Percentiles rank a stretch among this genome's conserved stretches.
phyloP scores from a whole-genome alignment of 2,797 vertebrate species.

The Sus cebifrons region DNA sequence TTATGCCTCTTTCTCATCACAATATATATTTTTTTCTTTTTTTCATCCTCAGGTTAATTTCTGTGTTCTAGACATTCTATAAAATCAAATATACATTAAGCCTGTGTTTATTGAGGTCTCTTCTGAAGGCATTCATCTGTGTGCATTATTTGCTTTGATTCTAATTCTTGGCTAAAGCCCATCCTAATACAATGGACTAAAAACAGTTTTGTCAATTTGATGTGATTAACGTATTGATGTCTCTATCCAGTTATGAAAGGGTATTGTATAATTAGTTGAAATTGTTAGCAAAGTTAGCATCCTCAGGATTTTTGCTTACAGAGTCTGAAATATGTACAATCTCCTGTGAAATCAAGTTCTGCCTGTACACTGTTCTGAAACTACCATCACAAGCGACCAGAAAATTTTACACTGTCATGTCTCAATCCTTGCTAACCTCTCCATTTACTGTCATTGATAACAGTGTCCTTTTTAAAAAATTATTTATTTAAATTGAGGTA shows the following conservation, averaged over 20 bases:
- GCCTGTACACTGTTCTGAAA: background rate
- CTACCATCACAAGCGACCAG: background rate
- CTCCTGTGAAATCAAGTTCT: slow-evolving; percentile 30
- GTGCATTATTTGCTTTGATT: slow-evolving; percentile 39
- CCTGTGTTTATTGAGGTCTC: background rate
- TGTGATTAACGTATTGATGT: background rate
- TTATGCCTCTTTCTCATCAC: background rate
- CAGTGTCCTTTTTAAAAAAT: background rate
- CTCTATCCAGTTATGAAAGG: slow-evolving; percentile 10
- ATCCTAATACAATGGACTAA: background rate
- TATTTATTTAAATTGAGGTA: background rate
- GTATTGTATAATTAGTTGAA: background rate
- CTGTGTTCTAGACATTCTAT: background rate
- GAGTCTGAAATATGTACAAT: slow-evolving; percentile 42
- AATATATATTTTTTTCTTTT: slow-evolving; percentile 37
- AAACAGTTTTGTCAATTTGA: slow-evolving; percentile 31
- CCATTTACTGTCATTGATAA: background rate
- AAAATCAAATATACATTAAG: background rate
- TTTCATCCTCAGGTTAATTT: background rate
- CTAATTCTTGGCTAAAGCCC: slow-evolving; percentile 14
- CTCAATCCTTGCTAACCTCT: slow-evolving; percentile 5
- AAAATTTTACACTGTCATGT: slow-evolving; percentile 21
- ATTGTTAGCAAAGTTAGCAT: slow-evolving; percentile 36
- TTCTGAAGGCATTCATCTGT: background rate
- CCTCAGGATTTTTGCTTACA: slow-evolving; percentile 29